These are phyloP conservation scores for Hipparchia semele DNA, from an alignment of 2,888 invertebrate genomes.

Conservation along the genomic window DNA sequence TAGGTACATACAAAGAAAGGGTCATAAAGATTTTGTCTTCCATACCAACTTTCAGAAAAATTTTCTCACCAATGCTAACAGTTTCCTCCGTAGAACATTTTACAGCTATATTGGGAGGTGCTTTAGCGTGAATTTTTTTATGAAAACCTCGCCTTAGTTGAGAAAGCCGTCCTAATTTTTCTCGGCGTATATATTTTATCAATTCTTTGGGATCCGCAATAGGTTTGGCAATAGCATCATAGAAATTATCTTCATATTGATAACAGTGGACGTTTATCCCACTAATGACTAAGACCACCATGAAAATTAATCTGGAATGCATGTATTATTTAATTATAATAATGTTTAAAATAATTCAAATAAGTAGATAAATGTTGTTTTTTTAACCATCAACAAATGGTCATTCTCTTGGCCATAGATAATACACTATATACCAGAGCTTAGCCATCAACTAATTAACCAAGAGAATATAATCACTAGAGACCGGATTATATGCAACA, in stretches of 20 bases:
- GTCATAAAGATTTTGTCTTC: too few species aligned
- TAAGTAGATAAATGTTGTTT: too few species aligned
- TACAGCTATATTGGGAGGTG: background rate
- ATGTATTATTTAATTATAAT: background rate
- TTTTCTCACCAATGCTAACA: slow-evolving; percentile 8
- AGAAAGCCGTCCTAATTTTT: background rate
- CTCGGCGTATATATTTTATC: slow-evolving; percentile 13
- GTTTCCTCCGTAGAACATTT: slow-evolving; percentile 12
- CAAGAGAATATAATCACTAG: too few species aligned
- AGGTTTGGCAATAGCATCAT: slow-evolving; percentile 3
- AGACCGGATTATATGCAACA: too few species aligned
- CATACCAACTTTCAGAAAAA: too few species aligned
- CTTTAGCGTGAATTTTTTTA: slow-evolving; percentile 1
- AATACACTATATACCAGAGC: too few species aligned
- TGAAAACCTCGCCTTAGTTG: too few species aligned
- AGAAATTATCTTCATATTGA: slow-evolving; percentile 12
- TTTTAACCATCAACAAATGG: too few species aligned
- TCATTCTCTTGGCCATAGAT: too few species aligned
- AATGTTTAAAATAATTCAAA: background rate
- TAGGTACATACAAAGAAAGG: too few species aligned
- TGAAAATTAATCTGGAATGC: background rate
- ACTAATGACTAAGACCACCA: background rate
- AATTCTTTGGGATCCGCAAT: slow-evolving; percentile 23
- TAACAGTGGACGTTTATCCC: slow-evolving; percentile 13
- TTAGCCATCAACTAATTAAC: too few species aligned